These are phyloP conservation scores for Amyelois transitella DNA, from an alignment of 1,140 invertebrate genomes.

Conservation along the genomic window DNA sequence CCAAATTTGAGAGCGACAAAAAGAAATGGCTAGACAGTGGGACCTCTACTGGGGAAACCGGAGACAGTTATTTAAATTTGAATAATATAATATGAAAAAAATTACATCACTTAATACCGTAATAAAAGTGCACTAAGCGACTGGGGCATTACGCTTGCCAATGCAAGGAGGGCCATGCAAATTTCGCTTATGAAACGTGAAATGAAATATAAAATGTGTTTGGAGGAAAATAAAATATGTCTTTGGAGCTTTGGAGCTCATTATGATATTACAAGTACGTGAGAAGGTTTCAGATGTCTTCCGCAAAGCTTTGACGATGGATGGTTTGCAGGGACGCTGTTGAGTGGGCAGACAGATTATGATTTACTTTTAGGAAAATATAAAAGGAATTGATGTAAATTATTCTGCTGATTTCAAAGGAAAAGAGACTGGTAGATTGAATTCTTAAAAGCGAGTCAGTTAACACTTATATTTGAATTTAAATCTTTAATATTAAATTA, in stretches of 20 bases:
- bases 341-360: background rate
- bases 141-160: conserved; percentile 69
- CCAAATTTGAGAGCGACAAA: conserved; percentile 62
- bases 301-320: conserved; percentile 25
- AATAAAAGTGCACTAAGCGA: conserved; percentile 76
- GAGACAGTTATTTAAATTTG: conserved; percentile 77
- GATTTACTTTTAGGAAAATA: background rate
- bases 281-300: conserved; percentile 59
- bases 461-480: no score
- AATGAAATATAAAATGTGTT: conserved; percentile 74
- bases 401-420: no score
- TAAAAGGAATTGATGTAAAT: background rate
- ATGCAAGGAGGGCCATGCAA: conserved; percentile 62
- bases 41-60: conserved; percentile 64
- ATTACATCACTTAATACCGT: conserved; percentile 76
- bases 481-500: no score
- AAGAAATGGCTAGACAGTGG: conserved; percentile 62
- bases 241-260: conserved; percentile 62
- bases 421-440: no score
- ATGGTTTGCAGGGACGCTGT: background rate
- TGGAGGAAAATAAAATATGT: conserved; percentile 69
- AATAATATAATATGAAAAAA: conserved; percentile 77
- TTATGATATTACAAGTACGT: conserved; percentile 69
- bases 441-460: no score
- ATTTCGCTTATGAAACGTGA: conserved; percentile 72